A percentile compares a stretch with the other conserved stretches of the same genome.
Evolutionary conservation across 2,888 invertebrate genomes (phyloP).

Genomic region (Lucinisca nassula): DNA sequence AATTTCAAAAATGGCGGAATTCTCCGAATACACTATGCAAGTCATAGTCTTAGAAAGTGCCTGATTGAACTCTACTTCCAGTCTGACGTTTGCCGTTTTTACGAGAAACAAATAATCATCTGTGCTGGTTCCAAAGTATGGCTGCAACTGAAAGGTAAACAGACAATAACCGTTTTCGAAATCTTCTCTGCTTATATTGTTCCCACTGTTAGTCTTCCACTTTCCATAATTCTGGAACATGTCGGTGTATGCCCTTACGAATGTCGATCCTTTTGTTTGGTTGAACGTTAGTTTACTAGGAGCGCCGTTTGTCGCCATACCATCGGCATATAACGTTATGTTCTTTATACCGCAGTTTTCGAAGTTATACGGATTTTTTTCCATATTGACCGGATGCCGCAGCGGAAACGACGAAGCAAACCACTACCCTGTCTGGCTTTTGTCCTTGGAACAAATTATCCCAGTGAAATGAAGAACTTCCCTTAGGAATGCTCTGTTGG

Average conservation of each 20-base stretch:
- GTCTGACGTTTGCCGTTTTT: conserved; percentile 41
- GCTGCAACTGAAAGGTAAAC: conserved; percentile 52
- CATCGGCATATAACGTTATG: conserved; percentile 50
- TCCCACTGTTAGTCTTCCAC: conserved; percentile 48
- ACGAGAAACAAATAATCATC: conserved; percentile 44
- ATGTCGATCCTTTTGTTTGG: neutral
- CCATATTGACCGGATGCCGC: conserved; percentile 36
- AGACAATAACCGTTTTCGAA: conserved; percentile 30
- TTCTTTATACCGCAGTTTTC: conserved; percentile 43
- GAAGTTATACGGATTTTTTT: conserved; percentile 50
- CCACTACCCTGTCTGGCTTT: conserved; percentile 36
- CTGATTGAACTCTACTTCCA: conserved; percentile 37
- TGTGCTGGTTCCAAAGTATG: conserved; percentile 47
- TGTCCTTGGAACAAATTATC: conserved; percentile 60
- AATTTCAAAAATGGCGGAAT: conserved; percentile 25
- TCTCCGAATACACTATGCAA: conserved; percentile 40
- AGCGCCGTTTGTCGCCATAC: conserved; percentile 40
- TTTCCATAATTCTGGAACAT: conserved; percentile 28
- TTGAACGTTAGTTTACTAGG: conserved; percentile 46
- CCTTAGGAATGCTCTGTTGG: conserved; percentile 39
- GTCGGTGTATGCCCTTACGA: conserved; percentile 48
- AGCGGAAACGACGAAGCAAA: conserved; percentile 46
- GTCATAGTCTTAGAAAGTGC: conserved; percentile 42
- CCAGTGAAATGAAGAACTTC: conserved; percentile 38
- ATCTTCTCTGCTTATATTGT: conserved; percentile 22